Conservation (phyloP, 2,113 vertebrate species). For the Vulpes ferrilata region DNA sequence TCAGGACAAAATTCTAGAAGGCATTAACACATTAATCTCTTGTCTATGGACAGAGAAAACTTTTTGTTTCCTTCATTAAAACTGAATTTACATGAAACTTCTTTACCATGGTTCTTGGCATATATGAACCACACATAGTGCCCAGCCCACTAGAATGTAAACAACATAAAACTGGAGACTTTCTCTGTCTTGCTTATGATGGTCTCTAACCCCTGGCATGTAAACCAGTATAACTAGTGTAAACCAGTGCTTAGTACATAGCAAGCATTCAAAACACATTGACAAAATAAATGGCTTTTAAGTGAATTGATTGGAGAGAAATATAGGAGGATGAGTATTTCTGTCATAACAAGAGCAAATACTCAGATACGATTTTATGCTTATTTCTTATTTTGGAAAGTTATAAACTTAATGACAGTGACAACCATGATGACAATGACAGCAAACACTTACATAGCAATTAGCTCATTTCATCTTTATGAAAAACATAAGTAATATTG, state of each 20-base stretch:
- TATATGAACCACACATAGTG: not conserved
- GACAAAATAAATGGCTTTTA: not conserved
- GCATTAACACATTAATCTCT: not conserved
- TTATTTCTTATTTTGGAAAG: constrained; percentile 13
- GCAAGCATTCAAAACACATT: not conserved
- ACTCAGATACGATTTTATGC: not conserved
- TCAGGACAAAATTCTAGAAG: not conserved
- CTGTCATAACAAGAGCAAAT: not conserved
- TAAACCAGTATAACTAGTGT: not conserved
- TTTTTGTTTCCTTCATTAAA: not conserved
- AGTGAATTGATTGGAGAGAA: not conserved
- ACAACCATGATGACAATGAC: not conserved
- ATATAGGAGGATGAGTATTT: not conserved
- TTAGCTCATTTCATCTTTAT: not conserved
- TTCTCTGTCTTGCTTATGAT: not conserved
- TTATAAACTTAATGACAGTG: not conserved
- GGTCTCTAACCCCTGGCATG: not conserved
- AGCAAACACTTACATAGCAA: not conserved
- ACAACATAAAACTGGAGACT: not conserved
- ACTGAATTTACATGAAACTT: not conserved
- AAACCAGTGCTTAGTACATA: not conserved
- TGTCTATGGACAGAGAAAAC: not conserved
- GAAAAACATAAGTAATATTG: not conserved
- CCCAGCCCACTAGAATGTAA: not conserved
- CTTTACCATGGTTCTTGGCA: not conserved